These are phyloP conservation scores for Lasioglossum malachurum DNA, from an alignment of 2,888 invertebrate species.

Conservation along the genomic window DNA sequence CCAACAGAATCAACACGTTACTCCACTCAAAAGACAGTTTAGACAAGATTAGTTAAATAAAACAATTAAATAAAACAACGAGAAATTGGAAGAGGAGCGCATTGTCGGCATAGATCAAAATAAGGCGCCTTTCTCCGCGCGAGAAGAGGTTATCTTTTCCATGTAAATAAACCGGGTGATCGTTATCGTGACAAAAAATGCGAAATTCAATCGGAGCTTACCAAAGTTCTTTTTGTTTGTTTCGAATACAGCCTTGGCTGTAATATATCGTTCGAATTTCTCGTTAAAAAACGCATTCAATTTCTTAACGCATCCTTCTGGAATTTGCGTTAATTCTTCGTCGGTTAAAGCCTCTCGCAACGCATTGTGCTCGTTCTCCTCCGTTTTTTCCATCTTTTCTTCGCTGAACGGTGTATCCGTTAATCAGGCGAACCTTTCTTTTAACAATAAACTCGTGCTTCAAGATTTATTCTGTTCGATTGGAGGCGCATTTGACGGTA, in stretches of 20 bases:
- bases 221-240: conserved; percentile 88
- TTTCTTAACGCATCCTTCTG: conserved; percentile 87
- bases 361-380: conserved; percentile 83
- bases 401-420: background rate
- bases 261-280: conserved; percentile 90
- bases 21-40: background rate
- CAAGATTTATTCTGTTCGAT: conserved; percentile 14
- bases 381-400: conserved; percentile 78
- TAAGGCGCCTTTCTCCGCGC: background rate
- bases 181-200: conserved; percentile 11
- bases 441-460: conserved; percentile 27
- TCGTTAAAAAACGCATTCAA: conserved; percentile 87
- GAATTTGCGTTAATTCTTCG: conserved; percentile 87
- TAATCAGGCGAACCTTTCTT: conserved; percentile 5
- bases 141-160: conserved; percentile 33
- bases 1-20: background rate
- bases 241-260: conserved; percentile 91
- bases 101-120: background rate
- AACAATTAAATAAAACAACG: background rate
- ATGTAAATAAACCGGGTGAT: conserved; percentile 47
- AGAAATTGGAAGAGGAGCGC: background rate
- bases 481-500: conserved; percentile 52
- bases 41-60: background rate
- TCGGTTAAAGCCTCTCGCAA: conserved; percentile 84
- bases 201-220: conserved; percentile 78